Percentiles rank a stretch among this genome's conserved stretches.
phyloP scores from a whole-genome alignment of 2,888 invertebrate species.

The Actias luna region DNA sequence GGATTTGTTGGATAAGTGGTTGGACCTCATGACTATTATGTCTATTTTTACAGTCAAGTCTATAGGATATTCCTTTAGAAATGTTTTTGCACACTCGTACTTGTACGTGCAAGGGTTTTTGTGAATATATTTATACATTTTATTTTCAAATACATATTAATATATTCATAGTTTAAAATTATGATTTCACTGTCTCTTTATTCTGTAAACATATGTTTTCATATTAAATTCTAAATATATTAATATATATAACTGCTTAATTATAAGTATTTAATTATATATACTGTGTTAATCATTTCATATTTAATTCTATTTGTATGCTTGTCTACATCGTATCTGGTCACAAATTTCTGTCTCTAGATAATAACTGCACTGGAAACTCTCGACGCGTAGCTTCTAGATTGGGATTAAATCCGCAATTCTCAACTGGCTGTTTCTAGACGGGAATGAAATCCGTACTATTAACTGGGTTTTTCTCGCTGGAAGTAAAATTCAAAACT shows the following conservation, averaged over 20 bases:
- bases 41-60: not conserved
- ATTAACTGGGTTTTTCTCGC: not conserved
- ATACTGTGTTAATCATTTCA: too few relatives aligned
- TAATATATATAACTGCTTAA: too few relatives aligned
- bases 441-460: not conserved
- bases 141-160: too few relatives aligned
- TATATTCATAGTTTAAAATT: too few relatives aligned
- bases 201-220: too few relatives aligned
- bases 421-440: not conserved
- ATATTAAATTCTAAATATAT: too few relatives aligned
- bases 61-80: not conserved
- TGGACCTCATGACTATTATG: not conserved
- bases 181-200: too few relatives aligned
- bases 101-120: not conserved
- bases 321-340: not conserved
- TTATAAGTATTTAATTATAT: too few relatives aligned
- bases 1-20: constrained; percentile 7
- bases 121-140: not conserved
- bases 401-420: not conserved
- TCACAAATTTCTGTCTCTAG: not conserved
- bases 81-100: not conserved
- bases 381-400: not conserved
- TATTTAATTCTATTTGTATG: not conserved
- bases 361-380: not conserved
- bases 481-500: not conserved